These are phyloP conservation scores for Nixonia krombeini DNA, from an alignment of 1,140 invertebrate species.

Conservation along the genomic window DNA sequence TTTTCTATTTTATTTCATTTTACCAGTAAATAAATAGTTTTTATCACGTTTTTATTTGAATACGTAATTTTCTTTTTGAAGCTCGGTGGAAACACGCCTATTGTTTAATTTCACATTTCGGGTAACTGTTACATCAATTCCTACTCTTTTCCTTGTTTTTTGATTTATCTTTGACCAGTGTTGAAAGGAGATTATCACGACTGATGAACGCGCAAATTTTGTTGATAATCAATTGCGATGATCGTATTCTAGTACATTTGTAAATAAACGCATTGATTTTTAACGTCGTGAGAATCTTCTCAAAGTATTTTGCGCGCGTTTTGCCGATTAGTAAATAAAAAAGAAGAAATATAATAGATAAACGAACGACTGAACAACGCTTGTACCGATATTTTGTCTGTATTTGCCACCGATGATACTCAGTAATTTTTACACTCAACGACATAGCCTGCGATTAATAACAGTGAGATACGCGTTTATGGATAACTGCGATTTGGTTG, in stretches of 20 bases:
- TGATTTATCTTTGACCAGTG: too few species aligned
- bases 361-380: constrained; percentile 52
- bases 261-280: background rate
- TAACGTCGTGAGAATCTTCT: background rate
- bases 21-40: too few species aligned
- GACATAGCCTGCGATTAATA: constrained; percentile 57
- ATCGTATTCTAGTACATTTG: background rate
- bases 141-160: too few species aligned
- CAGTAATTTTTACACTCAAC: constrained; percentile 68
- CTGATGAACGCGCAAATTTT: background rate
- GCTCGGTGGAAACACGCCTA: too few species aligned
- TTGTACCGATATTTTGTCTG: constrained; percentile 58
- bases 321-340: background rate
- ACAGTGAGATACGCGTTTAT: constrained; percentile 45
- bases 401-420: constrained; percentile 66
- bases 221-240: background rate
- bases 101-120: too few species aligned
- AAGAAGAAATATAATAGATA: constrained; percentile 46
- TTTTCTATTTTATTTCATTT: too few species aligned
- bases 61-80: too few species aligned
- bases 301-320: background rate
- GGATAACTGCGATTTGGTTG: constrained; percentile 56
- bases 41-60: too few species aligned
- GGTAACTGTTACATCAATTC: too few species aligned
- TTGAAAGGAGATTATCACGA: too few species aligned